Percentiles rank a stretch among this genome's conserved stretches.
Evolutionary conservation across 2,797 vertebrate species (phyloP).

Genomic region (Halcyon smyrnensis): DNA sequence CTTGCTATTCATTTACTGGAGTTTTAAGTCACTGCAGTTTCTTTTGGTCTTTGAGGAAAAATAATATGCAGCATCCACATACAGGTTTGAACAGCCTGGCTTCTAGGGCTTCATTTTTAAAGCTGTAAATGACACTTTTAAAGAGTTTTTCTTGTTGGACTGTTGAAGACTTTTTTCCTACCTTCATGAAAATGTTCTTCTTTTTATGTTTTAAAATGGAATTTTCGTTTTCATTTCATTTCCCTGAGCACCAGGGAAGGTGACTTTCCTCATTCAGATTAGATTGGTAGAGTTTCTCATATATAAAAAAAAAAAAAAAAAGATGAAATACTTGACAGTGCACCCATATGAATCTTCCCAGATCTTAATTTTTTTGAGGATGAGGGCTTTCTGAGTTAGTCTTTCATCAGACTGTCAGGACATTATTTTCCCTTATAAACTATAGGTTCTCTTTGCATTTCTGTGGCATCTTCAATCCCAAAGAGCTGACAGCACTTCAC

Average conservation of each 20-base stretch:
- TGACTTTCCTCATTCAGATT: slow-evolving; percentile 42
- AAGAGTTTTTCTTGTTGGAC: background rate
- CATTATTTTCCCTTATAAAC: slow-evolving; percentile 21
- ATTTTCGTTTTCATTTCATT: slow-evolving; percentile 52
- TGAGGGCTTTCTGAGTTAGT: background rate
- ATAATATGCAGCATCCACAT: background rate
- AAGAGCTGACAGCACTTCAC: background rate
- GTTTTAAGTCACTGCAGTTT: slow-evolving; percentile 34
- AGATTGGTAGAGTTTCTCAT: background rate
- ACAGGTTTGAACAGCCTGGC: background rate
- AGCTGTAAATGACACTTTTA: slow-evolving; percentile 1
- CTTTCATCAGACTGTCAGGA: slow-evolving; percentile 29
- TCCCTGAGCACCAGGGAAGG: slow-evolving; percentile 5
- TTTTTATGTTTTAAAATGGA: slow-evolving; percentile 29
- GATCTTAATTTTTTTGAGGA: background rate
- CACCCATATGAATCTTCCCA: background rate
- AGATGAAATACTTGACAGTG: background rate
- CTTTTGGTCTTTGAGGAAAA: background rate
- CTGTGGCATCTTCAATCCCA: background rate
- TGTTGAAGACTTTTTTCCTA: background rate
- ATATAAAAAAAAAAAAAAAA: background rate
- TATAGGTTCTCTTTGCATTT: background rate
- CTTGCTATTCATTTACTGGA: background rate
- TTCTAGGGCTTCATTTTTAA: slow-evolving; percentile 1
- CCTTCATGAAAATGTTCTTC: background rate